Evolutionary conservation across 1,140 invertebrate species (phyloP), one percentile per base, ranked within the genome.

Genomic region (Brachionus plicatilis): DNA sequence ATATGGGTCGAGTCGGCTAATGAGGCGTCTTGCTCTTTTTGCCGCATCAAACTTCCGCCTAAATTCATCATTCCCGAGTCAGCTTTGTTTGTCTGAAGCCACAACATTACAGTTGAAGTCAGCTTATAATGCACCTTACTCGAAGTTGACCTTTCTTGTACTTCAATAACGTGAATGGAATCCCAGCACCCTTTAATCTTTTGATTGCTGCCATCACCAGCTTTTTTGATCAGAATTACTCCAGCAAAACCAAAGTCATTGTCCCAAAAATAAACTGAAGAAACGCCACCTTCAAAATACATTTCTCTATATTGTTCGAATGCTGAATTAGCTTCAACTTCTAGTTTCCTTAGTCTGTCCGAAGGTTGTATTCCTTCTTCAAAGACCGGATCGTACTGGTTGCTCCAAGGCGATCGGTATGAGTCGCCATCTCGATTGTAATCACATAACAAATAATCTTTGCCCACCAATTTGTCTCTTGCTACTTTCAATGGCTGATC

Each of bases 341-440:
- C 98, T 85, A 99, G 90, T 90, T 96, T 96, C 85, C 98, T 92
- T 86, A 99, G 91, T 87, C 94, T 93, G 87, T 99, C 97, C 20
- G 97, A 98, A 33, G 98, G 98, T 94, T 98, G 94, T 14, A 96
- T 95, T 4, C 96, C 97, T 92, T 99, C 97, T 90, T 98, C 96
- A 75, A 99, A 89, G 0, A 96, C 95, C 41, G 98, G 98, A 89
- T 98, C 95, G 87, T 99, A 99, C 1, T 94, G 94, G 90, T 99
- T 99, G 83, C 96, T 98, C 98, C 98, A 99, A 8, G 98, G 97
- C 45, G 97, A 99, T 86, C 97, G 94, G 90, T 99, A 99, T 14
- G 97, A 99, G 90, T 99, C 97, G 27, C 96, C 97, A 91, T 99
- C 97, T 88, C 98, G 92, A 90, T 98, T 99, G 88, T 99, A 99